Conservation (phyloP, 2,888 invertebrate genomes). For the Aproaerema taeniolella region DNA sequence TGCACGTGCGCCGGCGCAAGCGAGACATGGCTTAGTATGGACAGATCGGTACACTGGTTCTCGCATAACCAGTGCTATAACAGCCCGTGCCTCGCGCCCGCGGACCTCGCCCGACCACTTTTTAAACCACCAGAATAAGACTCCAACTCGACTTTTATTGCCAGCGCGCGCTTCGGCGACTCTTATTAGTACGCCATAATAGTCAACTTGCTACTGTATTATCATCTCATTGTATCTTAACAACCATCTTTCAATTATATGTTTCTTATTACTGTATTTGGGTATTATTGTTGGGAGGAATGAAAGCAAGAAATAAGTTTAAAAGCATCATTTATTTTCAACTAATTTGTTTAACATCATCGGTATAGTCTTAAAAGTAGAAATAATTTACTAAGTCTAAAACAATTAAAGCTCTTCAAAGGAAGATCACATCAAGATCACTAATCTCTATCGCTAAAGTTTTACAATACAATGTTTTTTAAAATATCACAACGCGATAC, state of each 20-base stretch:
- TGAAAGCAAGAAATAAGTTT: constrained; percentile 45
- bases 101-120: constrained; percentile 54
- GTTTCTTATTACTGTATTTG: constrained; percentile 3
- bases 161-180: constrained; percentile 26
- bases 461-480: constrained; percentile 56
- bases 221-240: constrained; percentile 5
- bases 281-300: constrained; percentile 5
- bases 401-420: constrained; percentile 66
- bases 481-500: constrained; percentile 60
- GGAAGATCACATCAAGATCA: constrained; percentile 57
- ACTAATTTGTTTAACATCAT: constrained; percentile 22
- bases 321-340: constrained; percentile 37
- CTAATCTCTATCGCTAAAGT: constrained; percentile 44
- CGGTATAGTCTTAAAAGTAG: constrained; percentile 32
- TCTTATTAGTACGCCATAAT: constrained; percentile 32
- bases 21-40: constrained; percentile 5
- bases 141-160: constrained; percentile 33
- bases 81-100: constrained; percentile 36
- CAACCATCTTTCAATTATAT: constrained; percentile 7
- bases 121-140: constrained; percentile 35
- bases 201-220: constrained; percentile 22
- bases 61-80: constrained; percentile 15
- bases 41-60: no score
- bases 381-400: constrained; percentile 59
- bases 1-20: constrained; percentile 53